Conservation (phyloP, 1,140 invertebrate genomes). For the Drepana arcuata region DNA sequence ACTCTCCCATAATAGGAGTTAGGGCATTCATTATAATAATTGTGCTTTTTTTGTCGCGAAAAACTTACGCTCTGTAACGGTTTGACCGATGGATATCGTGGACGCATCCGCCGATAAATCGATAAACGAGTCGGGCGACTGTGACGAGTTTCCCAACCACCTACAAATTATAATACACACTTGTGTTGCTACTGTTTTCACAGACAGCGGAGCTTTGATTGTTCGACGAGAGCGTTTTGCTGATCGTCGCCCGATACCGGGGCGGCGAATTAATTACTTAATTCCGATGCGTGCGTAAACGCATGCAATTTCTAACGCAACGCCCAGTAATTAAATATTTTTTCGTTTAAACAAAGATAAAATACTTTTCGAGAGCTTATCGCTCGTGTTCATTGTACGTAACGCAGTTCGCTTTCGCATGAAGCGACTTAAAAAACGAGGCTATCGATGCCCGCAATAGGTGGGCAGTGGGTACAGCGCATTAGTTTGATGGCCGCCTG, state of each 20-base stretch:
- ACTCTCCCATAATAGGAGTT: conserved; percentile 61
- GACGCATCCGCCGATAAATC: conserved; percentile 57
- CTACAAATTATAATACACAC: conserved; percentile 43
- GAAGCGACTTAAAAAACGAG: too few species aligned
- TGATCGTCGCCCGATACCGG: conserved; percentile 60
- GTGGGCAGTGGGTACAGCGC: too few species aligned
- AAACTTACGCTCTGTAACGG: conserved; percentile 53
- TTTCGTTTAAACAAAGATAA: conserved; percentile 40
- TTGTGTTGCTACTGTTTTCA: conserved; percentile 40
- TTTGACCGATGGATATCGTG: conserved; percentile 45
- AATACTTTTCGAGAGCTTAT: conserved; percentile 59
- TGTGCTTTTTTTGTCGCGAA: conserved; percentile 53
- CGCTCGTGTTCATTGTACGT: conserved; percentile 46
- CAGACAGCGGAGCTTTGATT: conserved; percentile 40
- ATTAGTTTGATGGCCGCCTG: too few species aligned
- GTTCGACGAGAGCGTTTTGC: conserved; percentile 42
- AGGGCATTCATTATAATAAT: conserved; percentile 64
- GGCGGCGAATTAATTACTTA: conserved; percentile 58
- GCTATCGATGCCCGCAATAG: too few species aligned
- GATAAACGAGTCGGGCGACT: conserved; percentile 46
- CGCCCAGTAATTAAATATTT: conserved; percentile 47
- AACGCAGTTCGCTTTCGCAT: conserved; percentile 48
- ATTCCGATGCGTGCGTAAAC: conserved; percentile 59
- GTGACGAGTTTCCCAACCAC: conserved; percentile 39
- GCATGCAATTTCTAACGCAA: conserved; percentile 59